Conservation (phyloP, 2,888 invertebrate species). For the Phorcus lineatus region DNA sequence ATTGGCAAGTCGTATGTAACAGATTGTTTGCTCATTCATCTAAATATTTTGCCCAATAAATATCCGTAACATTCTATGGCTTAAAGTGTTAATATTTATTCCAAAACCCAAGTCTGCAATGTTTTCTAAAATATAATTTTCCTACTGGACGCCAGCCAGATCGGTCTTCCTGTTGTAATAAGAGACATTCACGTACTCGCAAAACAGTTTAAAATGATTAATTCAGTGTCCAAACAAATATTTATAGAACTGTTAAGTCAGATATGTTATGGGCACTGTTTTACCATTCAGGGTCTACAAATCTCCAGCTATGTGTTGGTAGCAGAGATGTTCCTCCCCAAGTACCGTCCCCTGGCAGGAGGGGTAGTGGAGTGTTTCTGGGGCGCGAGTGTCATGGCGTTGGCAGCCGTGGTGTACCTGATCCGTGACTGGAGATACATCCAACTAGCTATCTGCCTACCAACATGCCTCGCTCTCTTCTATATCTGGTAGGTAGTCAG, state of each 20-base stretch:
- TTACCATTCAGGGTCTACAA: slow-evolving; percentile 75
- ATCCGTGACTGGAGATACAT: slow-evolving; percentile 78
- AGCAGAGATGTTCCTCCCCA: slow-evolving; percentile 77
- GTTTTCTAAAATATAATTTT: too few species aligned
- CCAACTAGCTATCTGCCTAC: slow-evolving; percentile 78
- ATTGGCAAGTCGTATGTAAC: not conserved
- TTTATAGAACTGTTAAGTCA: too few species aligned
- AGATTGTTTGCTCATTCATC: not conserved
- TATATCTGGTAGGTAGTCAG: slow-evolving; percentile 71
- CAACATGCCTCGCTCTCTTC: slow-evolving; percentile 76
- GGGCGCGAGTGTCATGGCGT: slow-evolving; percentile 76
- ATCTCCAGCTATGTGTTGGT: slow-evolving; percentile 77
- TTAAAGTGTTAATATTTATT: not conserved
- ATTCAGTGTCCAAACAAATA: too few species aligned
- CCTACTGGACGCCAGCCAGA: too few species aligned
- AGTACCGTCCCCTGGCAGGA: slow-evolving; percentile 76
- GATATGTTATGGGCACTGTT: too few species aligned
- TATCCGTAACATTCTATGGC: not conserved
- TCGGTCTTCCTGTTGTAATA: too few species aligned
- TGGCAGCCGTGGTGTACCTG: slow-evolving; percentile 76
- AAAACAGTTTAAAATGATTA: too few species aligned
- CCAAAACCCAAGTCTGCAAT: too few species aligned
- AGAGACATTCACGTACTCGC: too few species aligned
- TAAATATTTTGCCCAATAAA: not conserved
- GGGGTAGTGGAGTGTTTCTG: slow-evolving; percentile 77